phyloP scores from a whole-genome alignment of 2,797 vertebrate species.

The Carduelis carduelis region DNA sequence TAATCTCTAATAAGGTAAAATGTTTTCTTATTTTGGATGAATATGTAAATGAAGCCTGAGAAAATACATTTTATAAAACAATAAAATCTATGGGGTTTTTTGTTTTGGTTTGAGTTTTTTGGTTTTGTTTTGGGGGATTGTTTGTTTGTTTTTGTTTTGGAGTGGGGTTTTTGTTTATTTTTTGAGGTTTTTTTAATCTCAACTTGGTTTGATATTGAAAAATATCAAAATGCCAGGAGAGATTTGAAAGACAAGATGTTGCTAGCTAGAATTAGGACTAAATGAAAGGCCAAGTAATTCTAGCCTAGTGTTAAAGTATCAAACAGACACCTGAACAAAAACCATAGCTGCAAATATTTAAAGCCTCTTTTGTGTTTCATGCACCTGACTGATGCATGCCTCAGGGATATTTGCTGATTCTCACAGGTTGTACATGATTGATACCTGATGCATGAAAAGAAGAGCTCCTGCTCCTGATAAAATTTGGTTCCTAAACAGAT shows the following conservation, averaged over 20 bases:
- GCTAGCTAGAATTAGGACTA: neutral
- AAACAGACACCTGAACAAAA: neutral
- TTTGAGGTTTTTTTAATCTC: neutral
- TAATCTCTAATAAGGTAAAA: neutral
- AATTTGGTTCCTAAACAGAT: neutral
- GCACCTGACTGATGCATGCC: neutral
- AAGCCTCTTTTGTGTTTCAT: neutral
- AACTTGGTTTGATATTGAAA: neutral
- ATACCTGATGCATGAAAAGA: neutral
- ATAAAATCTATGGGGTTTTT: neutral
- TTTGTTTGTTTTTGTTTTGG: too few relatives aligned
- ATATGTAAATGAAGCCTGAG: neutral
- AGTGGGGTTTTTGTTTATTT: neutral
- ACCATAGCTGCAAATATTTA: neutral
- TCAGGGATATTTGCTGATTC: neutral
- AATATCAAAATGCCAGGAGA: neutral
- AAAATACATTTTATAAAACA: neutral
- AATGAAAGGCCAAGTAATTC: neutral
- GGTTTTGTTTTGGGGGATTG: accelerated
- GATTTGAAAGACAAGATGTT: neutral
- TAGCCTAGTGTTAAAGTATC: neutral
- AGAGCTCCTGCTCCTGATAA: neutral
- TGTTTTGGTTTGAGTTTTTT: neutral
- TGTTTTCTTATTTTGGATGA: neutral
- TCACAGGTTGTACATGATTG: neutral